Evolutionary conservation across 2,888 invertebrate genomes (phyloP).

Genomic region (Aphidoletes aphidimyza): DNA sequence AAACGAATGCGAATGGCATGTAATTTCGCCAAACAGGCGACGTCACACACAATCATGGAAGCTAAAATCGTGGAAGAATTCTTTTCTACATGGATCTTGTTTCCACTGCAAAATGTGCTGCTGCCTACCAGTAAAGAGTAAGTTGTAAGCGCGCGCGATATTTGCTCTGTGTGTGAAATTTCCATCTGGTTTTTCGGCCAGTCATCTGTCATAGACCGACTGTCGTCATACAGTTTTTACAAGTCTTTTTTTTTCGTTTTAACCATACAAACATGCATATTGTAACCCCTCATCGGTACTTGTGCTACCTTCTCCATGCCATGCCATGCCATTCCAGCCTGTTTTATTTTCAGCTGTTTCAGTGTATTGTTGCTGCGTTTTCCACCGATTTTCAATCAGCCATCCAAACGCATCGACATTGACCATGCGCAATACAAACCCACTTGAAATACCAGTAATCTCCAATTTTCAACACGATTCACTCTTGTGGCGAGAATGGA

Average conservation of each 20-base stretch:
- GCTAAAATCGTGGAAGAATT: background rate
- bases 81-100: background rate
- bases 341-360: background rate
- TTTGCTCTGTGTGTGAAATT: background rate
- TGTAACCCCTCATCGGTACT: background rate
- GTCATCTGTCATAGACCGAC: slow-evolving; percentile 31
- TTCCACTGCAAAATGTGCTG: background rate
- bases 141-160: background rate
- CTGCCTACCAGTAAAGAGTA: background rate
- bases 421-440: slow-evolving; percentile 7
- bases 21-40: background rate
- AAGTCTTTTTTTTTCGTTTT: background rate
- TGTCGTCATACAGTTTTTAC: background rate
- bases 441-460: background rate
- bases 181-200: slow-evolving; percentile 35
- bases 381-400: background rate
- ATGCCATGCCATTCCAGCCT: background rate
- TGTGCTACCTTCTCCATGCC: background rate
- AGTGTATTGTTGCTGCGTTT: background rate
- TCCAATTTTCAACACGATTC: too few species aligned
- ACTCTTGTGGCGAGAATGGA: too few species aligned
- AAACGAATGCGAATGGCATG: background rate
- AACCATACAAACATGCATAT: too few species aligned
- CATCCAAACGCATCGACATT: slow-evolving; percentile 8
- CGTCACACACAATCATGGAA: background rate